Evolutionary conservation across 2,888 invertebrate species (phyloP).

Genomic region (Macrophya alboannulata): DNA sequence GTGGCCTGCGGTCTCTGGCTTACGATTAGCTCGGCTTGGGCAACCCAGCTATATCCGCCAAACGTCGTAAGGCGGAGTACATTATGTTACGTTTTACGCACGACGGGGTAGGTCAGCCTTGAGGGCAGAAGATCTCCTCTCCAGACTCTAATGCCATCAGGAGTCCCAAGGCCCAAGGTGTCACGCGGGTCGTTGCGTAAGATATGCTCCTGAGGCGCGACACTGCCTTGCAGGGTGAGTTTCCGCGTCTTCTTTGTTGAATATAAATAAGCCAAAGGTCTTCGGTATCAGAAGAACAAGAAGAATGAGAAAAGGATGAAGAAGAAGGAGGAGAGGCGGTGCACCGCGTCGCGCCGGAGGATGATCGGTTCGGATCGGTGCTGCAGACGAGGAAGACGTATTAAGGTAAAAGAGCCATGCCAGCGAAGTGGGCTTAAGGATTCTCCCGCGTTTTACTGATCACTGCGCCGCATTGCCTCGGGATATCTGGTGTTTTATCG

Average conservation of each 20-base stretch:
- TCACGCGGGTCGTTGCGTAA: conserved; percentile 45
- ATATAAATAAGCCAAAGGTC: conserved; percentile 37
- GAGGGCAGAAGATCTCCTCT: conserved; percentile 17
- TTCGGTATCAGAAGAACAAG: not conserved
- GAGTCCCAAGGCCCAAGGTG: conserved; percentile 31
- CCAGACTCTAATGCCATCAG: conserved; percentile 42
- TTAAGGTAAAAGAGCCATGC: not conserved
- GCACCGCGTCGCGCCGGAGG: not conserved
- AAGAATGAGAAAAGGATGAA: not conserved
- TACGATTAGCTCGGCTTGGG: not conserved
- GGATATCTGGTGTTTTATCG: conserved; percentile 29
- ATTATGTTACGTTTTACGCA: conserved; percentile 51
- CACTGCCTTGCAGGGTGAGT: not conserved
- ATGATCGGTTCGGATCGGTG: conserved; percentile 17
- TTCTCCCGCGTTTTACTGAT: conserved; percentile 23
- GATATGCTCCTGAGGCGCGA: conserved; percentile 41
- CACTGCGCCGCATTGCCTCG: conserved; percentile 20
- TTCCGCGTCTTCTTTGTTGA: conserved; percentile 27
- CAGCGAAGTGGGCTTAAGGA: not conserved
- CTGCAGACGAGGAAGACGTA: not conserved
- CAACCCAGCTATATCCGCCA: not conserved
- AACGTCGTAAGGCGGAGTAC: conserved; percentile 4
- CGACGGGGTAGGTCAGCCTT: conserved; percentile 14
- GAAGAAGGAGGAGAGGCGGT: not conserved
- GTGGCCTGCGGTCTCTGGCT: conserved; percentile 13